These are phyloP conservation scores for Caenorhabditis becei DNA, from an alignment of 2,888 invertebrate species.

Conservation along the genomic window DNA sequence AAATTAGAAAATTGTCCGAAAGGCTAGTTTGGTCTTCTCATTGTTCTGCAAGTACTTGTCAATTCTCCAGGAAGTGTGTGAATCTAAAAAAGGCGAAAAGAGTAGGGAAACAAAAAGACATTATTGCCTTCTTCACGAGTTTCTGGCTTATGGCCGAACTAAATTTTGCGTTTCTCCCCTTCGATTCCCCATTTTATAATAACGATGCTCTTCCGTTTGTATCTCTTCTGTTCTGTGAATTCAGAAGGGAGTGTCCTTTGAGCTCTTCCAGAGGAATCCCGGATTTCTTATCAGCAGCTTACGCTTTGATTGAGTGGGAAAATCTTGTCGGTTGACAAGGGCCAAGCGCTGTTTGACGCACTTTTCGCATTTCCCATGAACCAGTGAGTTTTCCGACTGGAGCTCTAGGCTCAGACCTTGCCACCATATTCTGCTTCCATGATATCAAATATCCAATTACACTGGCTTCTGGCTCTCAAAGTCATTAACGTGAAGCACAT, in stretches of 20 bases:
- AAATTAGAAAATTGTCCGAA: too few relatives aligned
- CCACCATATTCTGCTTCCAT: too few relatives aligned
- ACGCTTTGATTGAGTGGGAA: constrained; percentile 2
- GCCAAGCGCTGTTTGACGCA: neutral
- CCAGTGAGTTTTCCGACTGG: too few relatives aligned
- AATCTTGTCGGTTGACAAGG: neutral
- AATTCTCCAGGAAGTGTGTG: too few relatives aligned
- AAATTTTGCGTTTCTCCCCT: neutral
- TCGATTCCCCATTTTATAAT: neutral
- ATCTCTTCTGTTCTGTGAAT: neutral
- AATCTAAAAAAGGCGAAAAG: neutral
- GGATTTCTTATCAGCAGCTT: neutral
- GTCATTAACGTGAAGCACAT: neutral
- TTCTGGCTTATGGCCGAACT: constrained; percentile 1
- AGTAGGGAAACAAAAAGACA: neutral
- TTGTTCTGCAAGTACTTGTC: too few relatives aligned
- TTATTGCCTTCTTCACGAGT: neutral
- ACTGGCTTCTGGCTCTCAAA: neutral
- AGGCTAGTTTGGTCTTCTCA: too few relatives aligned
- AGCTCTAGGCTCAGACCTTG: too few relatives aligned
- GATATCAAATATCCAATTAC: constrained; percentile 3
- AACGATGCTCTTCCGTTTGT: neutral
- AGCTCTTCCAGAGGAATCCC: neutral
- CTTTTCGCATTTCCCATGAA: neutral
- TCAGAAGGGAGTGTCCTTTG: constrained; percentile 2